Base-by-base conservation (phyloP, 2,797 vertebrate genomes). In the Heterohyrax brucei region DNA sequence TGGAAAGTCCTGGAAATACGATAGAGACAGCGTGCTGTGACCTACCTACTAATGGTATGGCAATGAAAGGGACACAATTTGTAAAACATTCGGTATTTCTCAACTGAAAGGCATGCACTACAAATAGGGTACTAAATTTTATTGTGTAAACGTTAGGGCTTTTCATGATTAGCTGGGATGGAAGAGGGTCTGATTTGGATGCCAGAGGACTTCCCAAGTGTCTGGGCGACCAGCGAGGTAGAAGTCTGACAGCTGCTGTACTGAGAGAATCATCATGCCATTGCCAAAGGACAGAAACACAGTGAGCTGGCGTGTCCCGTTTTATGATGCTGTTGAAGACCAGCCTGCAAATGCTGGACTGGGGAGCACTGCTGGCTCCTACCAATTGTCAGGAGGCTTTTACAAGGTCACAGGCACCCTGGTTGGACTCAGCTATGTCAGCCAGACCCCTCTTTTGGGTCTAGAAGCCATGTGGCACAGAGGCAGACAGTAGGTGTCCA, bases 351-450 rank as follows among this genome's bases (percentile, higher is more conserved):
- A 94, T 88, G 92, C 87, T 96, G 92, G 88, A 56, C 87, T 79
- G 56, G 93, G 94, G 81, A 87, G 66, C 53, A 80, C 80, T 86
- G 44, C 83, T 96, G 96, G 95, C 96, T 93, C 91, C 77, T 93
- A 75, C 39, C 83, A 97, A 96, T 97, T 96, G 95, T 97, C 97
- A 97, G 95, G 92, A 86, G 92, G 81, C 91, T 87, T 95, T 94
- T 50, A 72, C 92, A 95, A 97, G 96, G 96, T 95, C 92, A 22
- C 83, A 48, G 89, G 72, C 83, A 96, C 92, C 77, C 50, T 46
- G 79, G 28, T 81, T 96, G 81, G 90, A 80, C 87, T 78, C 73
- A 62, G 66, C 50, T 56, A 44, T 90, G 30, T 22, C 76, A 68
- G 86, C 68, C 59, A 68, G 50, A 84, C 44, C 46, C 72, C 1